Evolutionary conservation across 2,797 vertebrate species (phyloP).

Genomic region (Malurus splendens): DNA sequence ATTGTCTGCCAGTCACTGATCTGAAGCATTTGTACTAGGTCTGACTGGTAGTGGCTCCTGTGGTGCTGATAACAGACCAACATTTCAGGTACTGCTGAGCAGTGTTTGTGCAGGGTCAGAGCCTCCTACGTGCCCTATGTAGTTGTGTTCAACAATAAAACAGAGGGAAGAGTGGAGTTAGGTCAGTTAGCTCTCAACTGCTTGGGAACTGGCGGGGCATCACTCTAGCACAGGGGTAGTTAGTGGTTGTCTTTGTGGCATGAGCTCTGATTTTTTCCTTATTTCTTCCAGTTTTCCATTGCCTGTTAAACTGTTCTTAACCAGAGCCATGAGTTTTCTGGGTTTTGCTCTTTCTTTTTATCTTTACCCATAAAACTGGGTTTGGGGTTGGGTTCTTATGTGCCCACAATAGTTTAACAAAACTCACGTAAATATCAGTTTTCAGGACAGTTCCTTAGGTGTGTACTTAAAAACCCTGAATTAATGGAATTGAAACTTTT

Average conservation of each 20-base stretch:
- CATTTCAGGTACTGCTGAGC: not conserved
- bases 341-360: not conserved
- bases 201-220: not conserved
- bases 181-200: not conserved
- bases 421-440: not conserved
- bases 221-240: accelerated
- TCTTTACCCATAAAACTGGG: not conserved
- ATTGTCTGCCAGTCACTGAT: not conserved
- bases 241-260: not conserved
- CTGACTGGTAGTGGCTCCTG: not conserved
- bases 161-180: accelerated
- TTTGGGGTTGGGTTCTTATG: not conserved
- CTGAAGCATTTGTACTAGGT: not conserved
- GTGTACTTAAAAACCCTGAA: not conserved
- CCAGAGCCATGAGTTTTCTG: not conserved
- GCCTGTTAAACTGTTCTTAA: not conserved
- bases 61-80: not conserved
- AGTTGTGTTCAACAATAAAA: not conserved
- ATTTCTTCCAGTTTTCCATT: not conserved
- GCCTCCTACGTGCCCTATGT: not conserved
- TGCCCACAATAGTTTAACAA: not conserved
- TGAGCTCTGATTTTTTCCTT: not conserved
- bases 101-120: not conserved
- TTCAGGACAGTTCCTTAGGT: not conserved
- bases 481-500: not conserved